Evolutionary conservation across 2,797 vertebrate species (phyloP), one percentile per base, ranked within the genome.

Genomic region (Acrossocheilus wenchowensis): DNA sequence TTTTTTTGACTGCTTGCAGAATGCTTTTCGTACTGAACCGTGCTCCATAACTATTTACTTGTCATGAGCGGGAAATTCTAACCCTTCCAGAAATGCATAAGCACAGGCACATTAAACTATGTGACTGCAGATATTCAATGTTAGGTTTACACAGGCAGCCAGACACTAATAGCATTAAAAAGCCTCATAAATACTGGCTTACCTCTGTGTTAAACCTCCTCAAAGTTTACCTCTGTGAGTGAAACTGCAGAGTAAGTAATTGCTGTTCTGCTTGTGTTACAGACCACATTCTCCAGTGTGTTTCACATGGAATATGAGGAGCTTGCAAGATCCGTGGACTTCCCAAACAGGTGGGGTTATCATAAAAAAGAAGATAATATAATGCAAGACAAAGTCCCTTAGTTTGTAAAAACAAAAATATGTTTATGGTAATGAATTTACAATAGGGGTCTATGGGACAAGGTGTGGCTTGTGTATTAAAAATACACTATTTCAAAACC

Each of bases 221-320:
- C 19, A 73, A 21, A 77, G 81, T 78, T 87, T 66, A 50, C 83
- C 45, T 81, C 45, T 74, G 85, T 14, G 19, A 14, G 54, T n/a
- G 43, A 23, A 19, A 77, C 45, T 41, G 43, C 72, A 4, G 45
- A 52, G 62, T 85, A 43, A 80, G 30, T 88, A 72, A 75, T 85
- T 26, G 73, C 81, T 54, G 34, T 85, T 83, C 45, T 81, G 57
- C 54, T 77, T 91, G 30, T 87, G 89, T 95, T 94, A 66, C 94
- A 99, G 98, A 97, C 99, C 92, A 96, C 97, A 41, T 99, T 99
- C 94, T 98, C 97, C 91, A 97, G 97, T 57, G 97, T 99, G 88
- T 99, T 99, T 92, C 97, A 99, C 92, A 99, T 99, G 98, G 97
- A 98, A 89, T 96, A 96, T 69, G 95, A 98, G 81, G 97, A 97